Evolutionary conservation across 2,888 invertebrate genomes (phyloP).

Genomic region (Entomobrya proxima): DNA sequence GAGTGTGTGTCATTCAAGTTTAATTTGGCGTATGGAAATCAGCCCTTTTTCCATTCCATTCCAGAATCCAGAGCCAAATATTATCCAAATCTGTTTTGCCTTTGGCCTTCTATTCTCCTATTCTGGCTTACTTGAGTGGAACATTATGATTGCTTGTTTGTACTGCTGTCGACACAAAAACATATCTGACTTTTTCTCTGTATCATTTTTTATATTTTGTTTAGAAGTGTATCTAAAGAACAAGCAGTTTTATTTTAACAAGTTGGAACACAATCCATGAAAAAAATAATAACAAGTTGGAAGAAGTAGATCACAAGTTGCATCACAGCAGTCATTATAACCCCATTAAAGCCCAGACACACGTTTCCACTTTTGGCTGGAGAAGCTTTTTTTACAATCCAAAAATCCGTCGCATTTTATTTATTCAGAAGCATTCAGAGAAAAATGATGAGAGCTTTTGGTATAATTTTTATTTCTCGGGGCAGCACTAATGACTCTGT

Average conservation of each 20-base stretch:
- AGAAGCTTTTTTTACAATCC: neutral
- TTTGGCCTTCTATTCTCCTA: constrained; percentile 72
- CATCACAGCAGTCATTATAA: neutral
- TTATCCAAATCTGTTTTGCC: constrained; percentile 71
- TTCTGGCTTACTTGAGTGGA: constrained; percentile 23
- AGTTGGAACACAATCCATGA: no score
- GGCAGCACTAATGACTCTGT: constrained; percentile 73
- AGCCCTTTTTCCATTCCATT: constrained; percentile 65
- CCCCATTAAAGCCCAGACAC: constrained; percentile 45
- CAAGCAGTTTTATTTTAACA: no score
- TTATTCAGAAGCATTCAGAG: no score
- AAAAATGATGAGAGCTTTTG: neutral
- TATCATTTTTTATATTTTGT: no score
- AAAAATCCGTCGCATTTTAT: no score
- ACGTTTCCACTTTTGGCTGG: constrained; percentile 47
- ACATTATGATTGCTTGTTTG: no score
- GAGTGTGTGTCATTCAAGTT: constrained; percentile 71
- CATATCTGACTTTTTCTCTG: no score
- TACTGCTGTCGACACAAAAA: no score
- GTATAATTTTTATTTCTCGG: neutral
- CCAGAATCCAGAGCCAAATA: neutral
- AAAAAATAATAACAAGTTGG: no score
- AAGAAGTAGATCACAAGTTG: neutral
- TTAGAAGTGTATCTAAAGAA: no score
- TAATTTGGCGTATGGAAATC: constrained; percentile 74